Conservation (phyloP, 2,888 invertebrate species). For the Microctonus hyperodae region DNA sequence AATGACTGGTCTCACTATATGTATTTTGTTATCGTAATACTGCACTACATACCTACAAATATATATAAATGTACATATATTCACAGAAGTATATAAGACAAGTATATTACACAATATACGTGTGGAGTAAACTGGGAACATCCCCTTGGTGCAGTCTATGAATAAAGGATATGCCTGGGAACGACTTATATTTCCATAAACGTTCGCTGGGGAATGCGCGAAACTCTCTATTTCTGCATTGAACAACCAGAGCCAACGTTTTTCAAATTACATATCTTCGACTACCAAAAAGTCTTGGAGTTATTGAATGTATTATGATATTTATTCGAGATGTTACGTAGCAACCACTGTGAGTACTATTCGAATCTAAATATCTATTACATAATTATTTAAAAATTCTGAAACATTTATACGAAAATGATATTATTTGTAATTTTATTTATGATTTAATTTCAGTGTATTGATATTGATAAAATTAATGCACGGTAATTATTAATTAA, state of each 20-base stretch:
- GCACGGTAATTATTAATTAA: no score
- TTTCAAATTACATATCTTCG: conserved; percentile 22
- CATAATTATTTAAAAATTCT: background rate
- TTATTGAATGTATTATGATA: conserved; percentile 13
- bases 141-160: conserved; percentile 43
- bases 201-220: conserved; percentile 42
- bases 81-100: background rate
- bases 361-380: background rate
- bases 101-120: conserved; percentile 9
- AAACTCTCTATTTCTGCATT: conserved; percentile 12
- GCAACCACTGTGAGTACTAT: background rate
- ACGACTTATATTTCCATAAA: conserved; percentile 54
- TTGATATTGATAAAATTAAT: no score
- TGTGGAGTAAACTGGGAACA: conserved; percentile 25
- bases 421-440: no score
- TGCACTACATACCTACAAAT: background rate
- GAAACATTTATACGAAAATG: no score
- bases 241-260: conserved; percentile 8
- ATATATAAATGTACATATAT: background rate
- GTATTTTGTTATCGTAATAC: conserved; percentile 34
- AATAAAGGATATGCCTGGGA: conserved; percentile 48
- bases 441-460: no score
- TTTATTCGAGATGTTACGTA: background rate
- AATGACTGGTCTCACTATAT: conserved; percentile 29
- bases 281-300: conserved; percentile 6